Conservation (phyloP, 1,140 invertebrate species). For the Macrosteles quadrilineatus region DNA sequence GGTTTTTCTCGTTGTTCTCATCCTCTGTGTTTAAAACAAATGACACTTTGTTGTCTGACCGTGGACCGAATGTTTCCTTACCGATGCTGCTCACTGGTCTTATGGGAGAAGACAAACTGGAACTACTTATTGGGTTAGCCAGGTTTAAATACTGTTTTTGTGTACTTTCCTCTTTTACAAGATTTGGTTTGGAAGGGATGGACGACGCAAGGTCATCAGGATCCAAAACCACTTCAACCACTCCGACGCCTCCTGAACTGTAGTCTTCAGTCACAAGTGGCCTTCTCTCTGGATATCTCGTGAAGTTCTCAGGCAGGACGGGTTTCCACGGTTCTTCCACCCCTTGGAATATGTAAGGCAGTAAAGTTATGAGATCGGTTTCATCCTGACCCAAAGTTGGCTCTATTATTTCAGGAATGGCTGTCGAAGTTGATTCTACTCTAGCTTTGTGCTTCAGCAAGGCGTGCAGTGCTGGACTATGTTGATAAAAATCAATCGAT, state of each 20-base stretch:
- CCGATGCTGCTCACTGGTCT: neutral
- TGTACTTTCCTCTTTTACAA: neutral
- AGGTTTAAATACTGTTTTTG: neutral
- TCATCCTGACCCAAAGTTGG: neutral
- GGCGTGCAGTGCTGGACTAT: constrained; percentile 37
- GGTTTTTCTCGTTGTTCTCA: neutral
- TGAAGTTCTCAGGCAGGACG: constrained; percentile 34
- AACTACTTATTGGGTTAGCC: neutral
- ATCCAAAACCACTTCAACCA: constrained; percentile 39
- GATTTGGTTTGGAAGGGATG: neutral
- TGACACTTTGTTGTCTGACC: constrained; percentile 28
- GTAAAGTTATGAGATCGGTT: constrained; percentile 29
- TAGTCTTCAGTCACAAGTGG: constrained; percentile 25
- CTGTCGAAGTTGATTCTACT: neutral
- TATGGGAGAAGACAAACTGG: no score
- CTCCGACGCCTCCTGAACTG: constrained; percentile 34
- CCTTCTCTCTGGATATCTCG: constrained; percentile 17
- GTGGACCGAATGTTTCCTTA: constrained; percentile 19
- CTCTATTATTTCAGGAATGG: neutral
- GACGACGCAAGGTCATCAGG: constrained; percentile 10
- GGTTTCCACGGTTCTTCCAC: constrained; percentile 39
- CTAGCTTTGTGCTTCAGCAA: constrained; percentile 26
- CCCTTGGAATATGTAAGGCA: constrained; percentile 25
- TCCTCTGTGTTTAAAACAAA: constrained; percentile 6
- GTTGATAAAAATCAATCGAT: constrained; percentile 29